A percentile compares a stretch with the other conserved stretches of the same genome.
Evolutionary conservation across 2,113 vertebrate genomes (phyloP).

Genomic region (Cynocephalus volans): DNA sequence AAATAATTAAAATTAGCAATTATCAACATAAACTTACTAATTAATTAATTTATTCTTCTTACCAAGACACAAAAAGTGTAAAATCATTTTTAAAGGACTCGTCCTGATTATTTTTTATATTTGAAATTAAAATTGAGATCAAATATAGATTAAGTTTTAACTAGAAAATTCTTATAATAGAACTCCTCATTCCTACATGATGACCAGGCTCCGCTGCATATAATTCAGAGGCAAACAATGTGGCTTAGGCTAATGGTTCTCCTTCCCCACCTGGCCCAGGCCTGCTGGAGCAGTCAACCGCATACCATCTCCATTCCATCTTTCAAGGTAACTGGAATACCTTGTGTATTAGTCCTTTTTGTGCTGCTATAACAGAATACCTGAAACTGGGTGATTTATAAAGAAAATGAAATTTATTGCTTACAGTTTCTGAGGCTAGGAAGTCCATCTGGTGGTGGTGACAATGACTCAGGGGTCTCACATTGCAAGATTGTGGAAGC

Average conservation of each 20-base stretch:
- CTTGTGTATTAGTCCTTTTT: no score
- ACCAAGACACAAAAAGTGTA: not conserved
- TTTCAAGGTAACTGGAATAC: not conserved
- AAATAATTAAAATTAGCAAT: not conserved
- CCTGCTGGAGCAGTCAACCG: not conserved
- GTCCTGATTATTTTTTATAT: not conserved
- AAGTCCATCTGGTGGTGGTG: no score
- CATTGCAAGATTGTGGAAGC: no score
- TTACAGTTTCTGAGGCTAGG: no score
- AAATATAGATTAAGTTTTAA: not conserved
- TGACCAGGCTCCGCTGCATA: not conserved
- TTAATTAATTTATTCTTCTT: not conserved
- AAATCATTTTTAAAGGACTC: not conserved
- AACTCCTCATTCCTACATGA: not conserved
- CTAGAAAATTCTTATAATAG: not conserved
- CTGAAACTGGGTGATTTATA: no score
- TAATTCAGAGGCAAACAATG: not conserved
- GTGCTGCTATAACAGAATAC: no score
- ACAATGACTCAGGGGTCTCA: no score
- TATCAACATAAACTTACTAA: not conserved
- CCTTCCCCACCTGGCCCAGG: accelerated
- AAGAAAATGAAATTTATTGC: no score
- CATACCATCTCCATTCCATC: accelerated
- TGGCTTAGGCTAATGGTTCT: not conserved
- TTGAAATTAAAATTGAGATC: not conserved